These are phyloP conservation scores for Mormyrops boulengeri DNA, from an alignment of 2,797 vertebrate species.

Conservation along the genomic window DNA sequence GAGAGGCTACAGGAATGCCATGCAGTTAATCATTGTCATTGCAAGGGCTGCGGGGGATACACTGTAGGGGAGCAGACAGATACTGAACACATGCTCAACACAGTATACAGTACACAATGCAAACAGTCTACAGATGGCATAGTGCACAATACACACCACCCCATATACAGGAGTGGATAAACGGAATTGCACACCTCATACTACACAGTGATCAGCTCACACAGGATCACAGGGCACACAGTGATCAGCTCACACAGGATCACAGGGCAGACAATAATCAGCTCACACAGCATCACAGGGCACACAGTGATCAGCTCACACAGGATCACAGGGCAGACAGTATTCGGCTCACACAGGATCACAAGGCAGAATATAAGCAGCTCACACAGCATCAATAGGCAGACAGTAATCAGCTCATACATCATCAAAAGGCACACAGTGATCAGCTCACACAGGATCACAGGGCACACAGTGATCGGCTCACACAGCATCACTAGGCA, in stretches of 20 bases:
- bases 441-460: not conserved
- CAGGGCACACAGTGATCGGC: not conserved
- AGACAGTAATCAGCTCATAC: not conserved
- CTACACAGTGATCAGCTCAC: not conserved
- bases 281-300: not conserved
- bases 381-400: too few relatives aligned
- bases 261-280: not conserved
- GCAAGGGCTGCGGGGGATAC: not conserved
- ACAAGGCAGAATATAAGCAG: too few relatives aligned
- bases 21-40: constrained; percentile 14
- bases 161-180: not conserved
- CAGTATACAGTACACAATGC: not conserved
- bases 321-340: not conserved
- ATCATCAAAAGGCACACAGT: not conserved
- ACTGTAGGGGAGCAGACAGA: not conserved
- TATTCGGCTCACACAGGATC: not conserved
- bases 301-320: not conserved
- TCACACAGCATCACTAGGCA: not conserved
- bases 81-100: not conserved
- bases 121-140: not conserved
- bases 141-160: not conserved
- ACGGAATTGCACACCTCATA: not conserved
- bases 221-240: not conserved
- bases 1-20: constrained; percentile 11
- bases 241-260: not conserved